A percentile compares a stretch with the other conserved stretches of the same genome.
These are phyloP conservation scores for Lonchura striata DNA, from an alignment of 2,113 vertebrate species.

Conservation along the genomic window DNA sequence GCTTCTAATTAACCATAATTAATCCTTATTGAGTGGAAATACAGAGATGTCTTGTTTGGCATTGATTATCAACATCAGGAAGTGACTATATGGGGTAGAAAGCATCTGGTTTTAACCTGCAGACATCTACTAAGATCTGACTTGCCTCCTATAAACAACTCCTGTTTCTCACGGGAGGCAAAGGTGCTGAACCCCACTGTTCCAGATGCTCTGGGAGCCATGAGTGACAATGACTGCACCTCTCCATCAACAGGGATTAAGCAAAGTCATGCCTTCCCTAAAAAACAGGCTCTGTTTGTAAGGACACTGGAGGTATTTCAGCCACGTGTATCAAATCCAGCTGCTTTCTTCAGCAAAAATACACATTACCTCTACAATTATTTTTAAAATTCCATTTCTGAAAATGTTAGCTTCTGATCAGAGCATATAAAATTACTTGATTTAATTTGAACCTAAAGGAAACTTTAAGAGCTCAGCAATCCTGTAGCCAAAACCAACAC, in stretches of 20 bases:
- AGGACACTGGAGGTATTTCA: not conserved
- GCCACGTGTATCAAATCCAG: not conserved
- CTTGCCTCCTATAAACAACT: fast-evolving
- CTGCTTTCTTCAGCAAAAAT: not conserved
- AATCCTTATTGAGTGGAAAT: not conserved
- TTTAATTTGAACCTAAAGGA: not conserved
- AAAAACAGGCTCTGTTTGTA: not conserved
- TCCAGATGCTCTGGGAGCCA: not conserved
- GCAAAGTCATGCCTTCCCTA: not conserved
- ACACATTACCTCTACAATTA: not conserved
- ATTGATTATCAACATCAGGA: not conserved
- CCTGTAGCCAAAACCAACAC: not conserved
- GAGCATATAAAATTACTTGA: not conserved
- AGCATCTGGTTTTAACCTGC: not conserved
- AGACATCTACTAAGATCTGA: not conserved
- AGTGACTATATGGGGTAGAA: not conserved
- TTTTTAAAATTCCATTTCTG: not conserved
- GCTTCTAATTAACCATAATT: no score
- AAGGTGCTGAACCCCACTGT: not conserved
- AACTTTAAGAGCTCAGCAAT: not conserved
- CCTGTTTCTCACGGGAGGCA: not conserved
- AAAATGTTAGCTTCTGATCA: not conserved
- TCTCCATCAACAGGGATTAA: not conserved
- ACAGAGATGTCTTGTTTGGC: not conserved
- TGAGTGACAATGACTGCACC: no score